phyloP scores from a whole-genome alignment of 2,888 invertebrate species.

The Apodemia hepburni region DNA sequence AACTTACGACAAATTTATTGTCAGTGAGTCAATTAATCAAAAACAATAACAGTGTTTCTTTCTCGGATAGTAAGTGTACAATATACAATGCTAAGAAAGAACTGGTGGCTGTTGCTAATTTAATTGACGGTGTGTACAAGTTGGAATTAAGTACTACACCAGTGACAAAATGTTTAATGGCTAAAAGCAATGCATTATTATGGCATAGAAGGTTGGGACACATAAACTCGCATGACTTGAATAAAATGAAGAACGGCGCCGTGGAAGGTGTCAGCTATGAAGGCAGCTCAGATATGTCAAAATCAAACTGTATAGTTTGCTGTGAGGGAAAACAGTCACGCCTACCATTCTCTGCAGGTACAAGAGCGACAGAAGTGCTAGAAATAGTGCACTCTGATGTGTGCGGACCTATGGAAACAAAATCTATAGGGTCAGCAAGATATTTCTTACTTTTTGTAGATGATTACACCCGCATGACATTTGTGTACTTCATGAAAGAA shows the following conservation, averaged over 20 bases:
- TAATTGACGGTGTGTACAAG: constrained; percentile 26
- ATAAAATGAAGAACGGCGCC: constrained; percentile 23
- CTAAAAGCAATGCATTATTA: not conserved
- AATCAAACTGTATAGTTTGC: constrained; percentile 21
- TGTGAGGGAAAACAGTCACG: constrained; percentile 26
- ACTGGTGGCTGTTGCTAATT: constrained; percentile 23
- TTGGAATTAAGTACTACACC: constrained; percentile 21
- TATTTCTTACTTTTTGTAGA: too few relatives aligned
- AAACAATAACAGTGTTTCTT: constrained; percentile 25
- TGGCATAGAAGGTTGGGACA: constrained; percentile 21
- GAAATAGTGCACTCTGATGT: constrained; percentile 22
- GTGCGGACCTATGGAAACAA: constrained; percentile 13
- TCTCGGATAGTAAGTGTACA: constrained; percentile 22
- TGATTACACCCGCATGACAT: too few relatives aligned
- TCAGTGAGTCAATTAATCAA: constrained; percentile 29
- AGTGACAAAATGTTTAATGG: constrained; percentile 12
- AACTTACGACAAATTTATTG: constrained; percentile 31
- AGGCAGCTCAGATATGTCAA: constrained; percentile 16
- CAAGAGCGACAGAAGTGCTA: constrained; percentile 20
- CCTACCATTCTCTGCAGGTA: constrained; percentile 24
- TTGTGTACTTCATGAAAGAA: too few relatives aligned
- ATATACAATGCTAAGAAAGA: constrained; percentile 24
- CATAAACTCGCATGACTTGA: constrained; percentile 24
- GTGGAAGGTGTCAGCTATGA: constrained; percentile 21
- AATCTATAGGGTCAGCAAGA: not conserved